Percentiles rank a stretch among this genome's conserved stretches.
phyloP scores from a whole-genome alignment of 2,113 vertebrate genomes.

The Boleophthalmus pectinirostris region DNA sequence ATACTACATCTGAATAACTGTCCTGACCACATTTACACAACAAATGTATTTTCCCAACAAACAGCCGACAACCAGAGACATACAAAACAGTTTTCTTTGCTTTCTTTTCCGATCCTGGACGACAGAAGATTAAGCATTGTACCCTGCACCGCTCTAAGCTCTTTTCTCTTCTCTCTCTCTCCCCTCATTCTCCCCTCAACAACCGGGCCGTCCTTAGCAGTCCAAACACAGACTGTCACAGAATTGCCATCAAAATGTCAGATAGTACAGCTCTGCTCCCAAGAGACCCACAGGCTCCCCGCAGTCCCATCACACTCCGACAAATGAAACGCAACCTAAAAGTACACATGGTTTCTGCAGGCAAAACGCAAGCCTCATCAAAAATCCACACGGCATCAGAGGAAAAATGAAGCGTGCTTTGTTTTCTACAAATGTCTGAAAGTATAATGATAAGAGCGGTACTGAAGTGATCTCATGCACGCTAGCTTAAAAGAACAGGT shows the following conservation, averaged over 20 bases:
- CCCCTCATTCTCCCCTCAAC: not conserved
- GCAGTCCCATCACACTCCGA: not conserved
- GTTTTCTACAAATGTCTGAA: not conserved
- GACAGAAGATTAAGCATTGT: constrained; percentile 27
- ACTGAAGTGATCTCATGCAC: not conserved
- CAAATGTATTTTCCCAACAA: not conserved
- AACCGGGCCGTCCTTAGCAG: not conserved
- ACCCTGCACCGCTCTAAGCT: constrained; percentile 9
- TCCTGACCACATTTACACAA: not conserved
- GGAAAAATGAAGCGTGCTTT: not conserved
- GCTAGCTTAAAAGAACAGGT: not conserved
- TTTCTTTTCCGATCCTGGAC: not conserved
- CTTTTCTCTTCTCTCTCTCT: constrained; percentile 1
- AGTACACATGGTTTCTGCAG: not conserved
- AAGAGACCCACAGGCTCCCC: not conserved
- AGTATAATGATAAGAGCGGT: not conserved
- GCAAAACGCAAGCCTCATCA: constrained; percentile 1
- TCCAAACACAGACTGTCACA: not conserved
- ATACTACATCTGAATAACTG: not conserved
- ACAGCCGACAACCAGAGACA: constrained; percentile 12
- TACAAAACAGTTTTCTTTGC: constrained; percentile 10
- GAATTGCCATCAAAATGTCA: constrained; percentile 1
- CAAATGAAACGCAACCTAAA: not conserved
- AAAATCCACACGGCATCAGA: not conserved
- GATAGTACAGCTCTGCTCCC: not conserved